These are phyloP conservation scores for Artibeus lituratus DNA, from an alignment of 2,797 vertebrate species.

Conservation along the genomic window DNA sequence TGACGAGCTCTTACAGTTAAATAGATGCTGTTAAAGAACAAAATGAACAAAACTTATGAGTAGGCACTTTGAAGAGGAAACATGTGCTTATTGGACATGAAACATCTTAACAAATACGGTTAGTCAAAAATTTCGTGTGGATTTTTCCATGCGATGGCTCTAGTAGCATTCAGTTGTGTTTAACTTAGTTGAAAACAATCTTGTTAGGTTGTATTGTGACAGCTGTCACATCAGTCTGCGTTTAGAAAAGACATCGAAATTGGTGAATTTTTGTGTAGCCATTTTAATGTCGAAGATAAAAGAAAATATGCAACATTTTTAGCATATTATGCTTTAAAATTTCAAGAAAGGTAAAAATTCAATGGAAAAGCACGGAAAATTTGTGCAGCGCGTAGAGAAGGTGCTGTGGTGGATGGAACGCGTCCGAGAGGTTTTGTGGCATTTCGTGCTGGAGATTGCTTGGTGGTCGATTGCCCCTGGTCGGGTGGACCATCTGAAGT, in stretches of 20 bases:
- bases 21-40: neutral
- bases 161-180: too few species aligned
- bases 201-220: neutral
- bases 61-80: neutral
- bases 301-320: neutral
- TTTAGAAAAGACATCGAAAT: neutral
- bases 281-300: neutral
- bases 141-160: too few species aligned
- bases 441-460: neutral
- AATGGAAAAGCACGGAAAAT: neutral
- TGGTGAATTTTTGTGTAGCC: neutral
- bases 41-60: neutral
- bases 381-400: neutral
- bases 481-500: too few species aligned
- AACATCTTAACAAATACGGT: neutral
- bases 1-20: neutral
- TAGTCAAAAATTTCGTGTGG: fast-evolving
- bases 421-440: neutral
- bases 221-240: neutral
- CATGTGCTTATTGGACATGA: neutral
- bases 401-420: fast-evolving
- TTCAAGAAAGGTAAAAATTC: neutral
- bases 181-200: fast-evolving
- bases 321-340: neutral
- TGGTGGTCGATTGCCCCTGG: too few species aligned